Evolutionary conservation across 2,113 vertebrate genomes (phyloP).

Genomic region (Apodemus speciosus): DNA sequence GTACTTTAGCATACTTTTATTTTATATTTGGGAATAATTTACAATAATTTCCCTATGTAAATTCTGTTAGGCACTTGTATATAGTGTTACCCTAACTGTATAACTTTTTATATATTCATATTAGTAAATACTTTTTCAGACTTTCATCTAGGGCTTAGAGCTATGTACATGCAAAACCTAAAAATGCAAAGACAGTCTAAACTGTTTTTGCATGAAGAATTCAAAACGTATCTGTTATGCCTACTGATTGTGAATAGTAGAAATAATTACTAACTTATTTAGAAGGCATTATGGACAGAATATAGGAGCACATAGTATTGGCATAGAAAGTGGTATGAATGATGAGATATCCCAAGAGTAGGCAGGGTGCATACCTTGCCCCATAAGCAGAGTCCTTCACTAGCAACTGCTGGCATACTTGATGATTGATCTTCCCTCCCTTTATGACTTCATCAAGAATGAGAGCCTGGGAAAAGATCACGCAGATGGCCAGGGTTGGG

Average conservation of each 20-base stretch:
- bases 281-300: not conserved
- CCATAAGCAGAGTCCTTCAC: not conserved
- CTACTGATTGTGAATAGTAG: not conserved
- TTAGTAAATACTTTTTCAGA: slow-evolving; percentile 2
- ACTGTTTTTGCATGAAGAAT: not conserved
- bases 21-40: not conserved
- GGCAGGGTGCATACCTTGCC: not conserved
- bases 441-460: slow-evolving; percentile 13
- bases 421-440: not conserved
- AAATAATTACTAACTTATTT: not conserved
- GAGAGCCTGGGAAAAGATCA: not conserved
- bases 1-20: not conserved
- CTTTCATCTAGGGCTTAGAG: not conserved
- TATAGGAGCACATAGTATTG: not conserved
- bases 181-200: not conserved
- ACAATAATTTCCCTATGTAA: not conserved
- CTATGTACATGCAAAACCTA: not conserved
- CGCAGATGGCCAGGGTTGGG: not conserved
- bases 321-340: not conserved
- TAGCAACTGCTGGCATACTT: not conserved
- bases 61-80: not conserved
- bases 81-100: not conserved
- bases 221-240: not conserved
- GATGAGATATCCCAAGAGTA: not conserved
- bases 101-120: not conserved